phyloP scores from a whole-genome alignment of 2,888 invertebrate species.

The Slavum lentiscoides region DNA sequence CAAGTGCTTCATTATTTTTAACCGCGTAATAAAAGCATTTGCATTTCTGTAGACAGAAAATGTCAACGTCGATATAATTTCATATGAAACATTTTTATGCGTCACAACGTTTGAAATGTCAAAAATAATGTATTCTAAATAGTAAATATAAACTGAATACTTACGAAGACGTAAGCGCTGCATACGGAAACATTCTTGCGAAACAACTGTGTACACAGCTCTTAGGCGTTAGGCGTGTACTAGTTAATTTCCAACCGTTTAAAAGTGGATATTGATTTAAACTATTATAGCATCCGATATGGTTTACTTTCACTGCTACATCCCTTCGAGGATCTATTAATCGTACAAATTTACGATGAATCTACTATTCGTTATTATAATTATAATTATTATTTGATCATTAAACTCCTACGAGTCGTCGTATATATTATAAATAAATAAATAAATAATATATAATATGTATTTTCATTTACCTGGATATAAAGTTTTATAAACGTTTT shows the following conservation, averaged over 20 bases:
- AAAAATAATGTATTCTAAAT: too few relatives aligned
- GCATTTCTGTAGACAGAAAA: too few relatives aligned
- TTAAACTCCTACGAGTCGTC: background rate
- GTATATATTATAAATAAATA: background rate
- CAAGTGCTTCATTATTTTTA: background rate
- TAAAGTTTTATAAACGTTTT: conserved; percentile 10
- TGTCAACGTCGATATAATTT: background rate
- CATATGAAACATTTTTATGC: background rate
- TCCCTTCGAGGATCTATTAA: background rate
- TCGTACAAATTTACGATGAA: background rate
- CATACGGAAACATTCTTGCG: conserved; percentile 16
- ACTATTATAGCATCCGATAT: conserved; percentile 20
- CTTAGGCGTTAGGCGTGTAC: background rate
- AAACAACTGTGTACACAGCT: conserved; percentile 6
- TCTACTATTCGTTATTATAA: background rate
- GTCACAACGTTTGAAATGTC: too few relatives aligned
- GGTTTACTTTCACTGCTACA: background rate
- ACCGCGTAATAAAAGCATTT: background rate
- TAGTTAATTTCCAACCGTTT: conserved; percentile 15
- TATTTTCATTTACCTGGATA: background rate
- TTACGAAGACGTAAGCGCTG: conserved; percentile 25
- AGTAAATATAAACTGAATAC: too few relatives aligned
- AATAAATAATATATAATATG: too few relatives aligned
- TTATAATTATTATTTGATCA: too few relatives aligned
- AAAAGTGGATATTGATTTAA: background rate